Percentiles rank a stretch among this genome's conserved stretches.
These are phyloP conservation scores for Zaprionus tsacasi DNA, from an alignment of 1,140 invertebrate genomes.

Conservation along the genomic window DNA sequence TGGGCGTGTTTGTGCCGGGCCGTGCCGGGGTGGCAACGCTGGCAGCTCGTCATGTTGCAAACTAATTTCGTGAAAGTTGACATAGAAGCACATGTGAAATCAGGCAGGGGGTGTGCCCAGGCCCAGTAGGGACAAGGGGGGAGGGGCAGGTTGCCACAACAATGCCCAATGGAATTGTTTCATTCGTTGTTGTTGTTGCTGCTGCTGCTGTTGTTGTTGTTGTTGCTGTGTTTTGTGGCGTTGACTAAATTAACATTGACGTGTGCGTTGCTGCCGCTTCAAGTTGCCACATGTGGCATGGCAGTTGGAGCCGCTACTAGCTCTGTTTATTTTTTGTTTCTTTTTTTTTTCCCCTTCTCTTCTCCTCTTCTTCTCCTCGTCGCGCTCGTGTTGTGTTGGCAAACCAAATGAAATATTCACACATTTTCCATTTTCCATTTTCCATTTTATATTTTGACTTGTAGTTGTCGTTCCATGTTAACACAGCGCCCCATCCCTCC, in stretches of 20 bases:
- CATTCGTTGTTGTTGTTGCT: slow-evolving; percentile 38
- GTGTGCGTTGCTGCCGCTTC: slow-evolving; percentile 42
- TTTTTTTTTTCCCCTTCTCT: background rate
- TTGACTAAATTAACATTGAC: slow-evolving; percentile 83
- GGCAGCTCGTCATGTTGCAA: slow-evolving; percentile 83
- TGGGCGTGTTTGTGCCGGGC: slow-evolving; percentile 69
- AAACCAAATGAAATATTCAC: slow-evolving; percentile 75
- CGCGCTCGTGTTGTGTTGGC: slow-evolving; percentile 17
- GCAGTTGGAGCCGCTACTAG: slow-evolving; percentile 43
- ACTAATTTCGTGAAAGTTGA: slow-evolving; percentile 83
- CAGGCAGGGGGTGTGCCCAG: slow-evolving; percentile 39
- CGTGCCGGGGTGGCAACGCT: slow-evolving; percentile 47
- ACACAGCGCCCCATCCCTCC: background rate
- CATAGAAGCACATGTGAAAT: slow-evolving; percentile 80
- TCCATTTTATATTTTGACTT: slow-evolving; percentile 76
- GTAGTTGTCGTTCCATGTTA: slow-evolving; percentile 51
- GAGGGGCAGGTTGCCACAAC: slow-evolving; percentile 53
- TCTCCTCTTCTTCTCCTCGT: background rate
- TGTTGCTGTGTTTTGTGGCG: slow-evolving; percentile 55
- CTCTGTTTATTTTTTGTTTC: background rate
- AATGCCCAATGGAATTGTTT: slow-evolving; percentile 82
- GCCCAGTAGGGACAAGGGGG: background rate
- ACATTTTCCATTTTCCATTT: slow-evolving; percentile 78
- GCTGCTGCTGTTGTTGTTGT: slow-evolving; percentile 30
- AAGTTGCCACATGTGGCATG: slow-evolving; percentile 71